Evolutionary conservation across 1,140 invertebrate genomes (phyloP).

Genomic region (Drosophila azteca): DNA sequence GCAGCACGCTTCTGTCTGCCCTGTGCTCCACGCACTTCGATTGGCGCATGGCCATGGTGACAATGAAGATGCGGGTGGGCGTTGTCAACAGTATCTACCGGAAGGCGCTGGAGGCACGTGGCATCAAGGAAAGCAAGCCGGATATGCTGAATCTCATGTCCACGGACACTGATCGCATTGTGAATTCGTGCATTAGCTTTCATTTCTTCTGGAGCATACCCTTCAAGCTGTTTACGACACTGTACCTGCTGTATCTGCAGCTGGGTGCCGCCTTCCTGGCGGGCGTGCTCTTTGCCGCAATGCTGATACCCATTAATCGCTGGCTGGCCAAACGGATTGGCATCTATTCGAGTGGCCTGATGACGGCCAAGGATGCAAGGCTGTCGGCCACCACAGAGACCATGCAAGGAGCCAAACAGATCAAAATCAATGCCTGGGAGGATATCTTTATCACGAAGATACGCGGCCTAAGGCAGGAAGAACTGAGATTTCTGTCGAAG

Average conservation of each 20-base stretch:
- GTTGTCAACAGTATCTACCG: conserved; percentile 93
- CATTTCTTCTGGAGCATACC: conserved; percentile 99
- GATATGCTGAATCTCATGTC: conserved; percentile 99
- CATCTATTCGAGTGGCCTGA: conserved; percentile 92
- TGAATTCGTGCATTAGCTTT: conserved; percentile 97
- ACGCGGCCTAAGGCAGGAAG: conserved; percentile 87
- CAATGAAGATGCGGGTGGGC: conserved; percentile 93
- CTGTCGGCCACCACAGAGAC: conserved; percentile 95
- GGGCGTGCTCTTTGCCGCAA: conserved; percentile 92
- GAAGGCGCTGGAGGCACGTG: conserved; percentile 89
- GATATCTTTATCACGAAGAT: conserved; percentile 91
- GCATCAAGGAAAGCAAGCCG: conserved; percentile 64
- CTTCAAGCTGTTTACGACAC: conserved; percentile 89
- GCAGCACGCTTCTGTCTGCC: conserved; percentile 88
- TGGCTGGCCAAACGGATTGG: conserved; percentile 95
- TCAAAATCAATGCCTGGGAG: conserved; percentile 98
- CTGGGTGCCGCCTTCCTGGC: conserved; percentile 95
- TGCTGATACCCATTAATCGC: conserved; percentile 98
- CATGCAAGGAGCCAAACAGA: conserved; percentile 92
- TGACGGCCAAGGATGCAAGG: conserved; percentile 95
- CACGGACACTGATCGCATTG: conserved; percentile 96
- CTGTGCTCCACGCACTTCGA: conserved; percentile 95
- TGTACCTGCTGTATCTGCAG: conserved; percentile 93
- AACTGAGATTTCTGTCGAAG: conserved; percentile 91
- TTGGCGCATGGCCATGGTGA: conserved; percentile 93